A percentile compares a stretch with the other conserved stretches of the same genome.
Conservation (phyloP, 2,113 vertebrate species). For the Dasyornis broadbenti region DNA sequence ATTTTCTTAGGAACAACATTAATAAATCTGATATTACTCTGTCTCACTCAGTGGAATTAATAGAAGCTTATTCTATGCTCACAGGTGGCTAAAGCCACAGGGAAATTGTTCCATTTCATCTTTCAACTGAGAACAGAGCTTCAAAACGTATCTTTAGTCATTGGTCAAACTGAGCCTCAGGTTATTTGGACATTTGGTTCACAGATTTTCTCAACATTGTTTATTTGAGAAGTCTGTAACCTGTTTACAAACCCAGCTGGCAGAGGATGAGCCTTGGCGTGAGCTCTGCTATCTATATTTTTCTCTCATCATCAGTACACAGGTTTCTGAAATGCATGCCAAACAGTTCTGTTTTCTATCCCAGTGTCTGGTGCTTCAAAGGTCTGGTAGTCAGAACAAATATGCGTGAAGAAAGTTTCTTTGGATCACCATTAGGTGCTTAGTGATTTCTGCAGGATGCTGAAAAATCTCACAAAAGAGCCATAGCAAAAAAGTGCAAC, state of each 20-base stretch:
- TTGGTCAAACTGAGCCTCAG: constrained; percentile 46
- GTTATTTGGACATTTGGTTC: constrained; percentile 55
- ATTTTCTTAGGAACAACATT: not conserved
- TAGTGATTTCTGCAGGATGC: not conserved
- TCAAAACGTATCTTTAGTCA: constrained; percentile 16
- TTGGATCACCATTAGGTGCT: not conserved
- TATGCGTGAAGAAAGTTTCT: not conserved
- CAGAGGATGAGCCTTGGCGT: not conserved
- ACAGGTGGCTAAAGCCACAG: constrained; percentile 26
- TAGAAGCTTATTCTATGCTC: not conserved
- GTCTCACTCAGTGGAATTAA: not conserved
- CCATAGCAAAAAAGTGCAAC: not conserved
- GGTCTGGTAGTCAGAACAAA: not conserved
- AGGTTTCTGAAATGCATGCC: not conserved
- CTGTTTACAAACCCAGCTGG: constrained; percentile 35
- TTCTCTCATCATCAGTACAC: not conserved
- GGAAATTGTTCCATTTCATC: not conserved
- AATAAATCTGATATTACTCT: not conserved
- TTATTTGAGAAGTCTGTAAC: constrained; percentile 21
- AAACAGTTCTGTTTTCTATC: not conserved
- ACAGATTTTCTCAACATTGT: constrained; percentile 34
- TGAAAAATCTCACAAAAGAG: not conserved
- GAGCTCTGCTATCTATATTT: not conserved
- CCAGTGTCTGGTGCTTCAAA: not conserved
- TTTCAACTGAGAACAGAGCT: not conserved